These are phyloP conservation scores for Petrocephalus schoutedeni DNA, from an alignment of 2,797 vertebrate species.

Conservation along the genomic window DNA sequence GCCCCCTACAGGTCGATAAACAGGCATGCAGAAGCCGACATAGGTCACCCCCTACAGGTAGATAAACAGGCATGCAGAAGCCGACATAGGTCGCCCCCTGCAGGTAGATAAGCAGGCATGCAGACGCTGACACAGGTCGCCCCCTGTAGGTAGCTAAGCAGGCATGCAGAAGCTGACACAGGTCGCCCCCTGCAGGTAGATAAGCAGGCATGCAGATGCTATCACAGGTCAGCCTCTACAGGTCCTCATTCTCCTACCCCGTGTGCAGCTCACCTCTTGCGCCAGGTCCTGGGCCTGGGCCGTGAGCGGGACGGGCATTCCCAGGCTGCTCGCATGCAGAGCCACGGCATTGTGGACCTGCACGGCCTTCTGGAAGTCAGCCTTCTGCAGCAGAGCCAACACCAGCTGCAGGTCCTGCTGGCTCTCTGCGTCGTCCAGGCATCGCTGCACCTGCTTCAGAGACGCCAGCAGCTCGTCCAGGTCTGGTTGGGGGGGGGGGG, in stretches of 20 bases:
- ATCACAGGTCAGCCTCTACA: background rate
- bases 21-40: conserved; percentile 24
- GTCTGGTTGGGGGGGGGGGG: conserved; percentile 55
- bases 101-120: background rate
- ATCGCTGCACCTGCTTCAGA: conserved; percentile 74
- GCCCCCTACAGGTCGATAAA: conserved; percentile 3
- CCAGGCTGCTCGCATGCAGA: conserved; percentile 75
- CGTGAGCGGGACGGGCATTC: conserved; percentile 77
- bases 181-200: background rate
- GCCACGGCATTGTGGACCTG: conserved; percentile 78
- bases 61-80: background rate
- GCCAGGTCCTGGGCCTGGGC: conserved; percentile 72
- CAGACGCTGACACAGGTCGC: background rate
- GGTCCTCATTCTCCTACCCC: background rate
- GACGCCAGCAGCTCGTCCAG: conserved; percentile 79
- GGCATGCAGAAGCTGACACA: background rate
- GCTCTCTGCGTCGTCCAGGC: conserved; percentile 81
- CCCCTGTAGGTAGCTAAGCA: background rate
- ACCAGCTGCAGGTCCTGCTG: conserved; percentile 82
- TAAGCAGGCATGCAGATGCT: conserved; percentile 31
- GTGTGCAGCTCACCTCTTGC: conserved; percentile 70
- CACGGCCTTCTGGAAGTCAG: conserved; percentile 85
- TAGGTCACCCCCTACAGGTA: background rate
- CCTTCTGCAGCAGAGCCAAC: conserved; percentile 76
- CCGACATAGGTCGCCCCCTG: background rate